These are phyloP conservation scores for Gobio gobio DNA, from an alignment of 2,113 vertebrate species.

Conservation along the genomic window DNA sequence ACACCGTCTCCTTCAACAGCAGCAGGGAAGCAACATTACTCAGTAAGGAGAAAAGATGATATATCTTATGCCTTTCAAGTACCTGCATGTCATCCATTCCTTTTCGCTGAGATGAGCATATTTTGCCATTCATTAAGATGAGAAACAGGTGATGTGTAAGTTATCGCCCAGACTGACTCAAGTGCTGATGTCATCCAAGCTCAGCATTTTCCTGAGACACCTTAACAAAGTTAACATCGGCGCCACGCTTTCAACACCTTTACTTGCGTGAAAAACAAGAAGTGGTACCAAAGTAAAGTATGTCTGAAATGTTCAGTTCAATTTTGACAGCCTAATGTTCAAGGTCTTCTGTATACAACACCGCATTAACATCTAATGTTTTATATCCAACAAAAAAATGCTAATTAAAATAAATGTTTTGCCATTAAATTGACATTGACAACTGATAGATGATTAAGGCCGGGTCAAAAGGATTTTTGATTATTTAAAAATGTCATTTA, in stretches of 20 bases:
- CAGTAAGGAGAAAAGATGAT: background rate
- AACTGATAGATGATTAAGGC: background rate
- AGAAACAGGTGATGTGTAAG: constrained; percentile 51
- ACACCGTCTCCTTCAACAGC: background rate
- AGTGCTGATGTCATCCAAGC: constrained; percentile 58
- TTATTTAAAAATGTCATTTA: background rate
- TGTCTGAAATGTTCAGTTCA: background rate
- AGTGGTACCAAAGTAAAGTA: background rate
- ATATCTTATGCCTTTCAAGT: background rate
- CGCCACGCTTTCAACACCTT: constrained; percentile 4
- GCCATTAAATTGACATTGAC: background rate
- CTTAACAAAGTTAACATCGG: constrained; percentile 19
- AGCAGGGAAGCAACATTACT: background rate
- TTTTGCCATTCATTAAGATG: constrained; percentile 17
- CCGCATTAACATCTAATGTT: background rate
- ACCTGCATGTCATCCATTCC: constrained; percentile 24
- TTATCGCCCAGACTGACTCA: constrained; percentile 57
- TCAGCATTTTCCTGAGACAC: constrained; percentile 41
- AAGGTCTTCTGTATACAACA: background rate
- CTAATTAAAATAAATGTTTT: background rate
- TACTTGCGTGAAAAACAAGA: background rate
- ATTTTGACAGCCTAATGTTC: background rate
- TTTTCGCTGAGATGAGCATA: constrained; percentile 31
- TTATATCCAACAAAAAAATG: background rate
- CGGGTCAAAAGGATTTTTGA: background rate